Evolutionary conservation across 2,888 invertebrate genomes (phyloP).

Genomic region (Cantharis rufa): DNA sequence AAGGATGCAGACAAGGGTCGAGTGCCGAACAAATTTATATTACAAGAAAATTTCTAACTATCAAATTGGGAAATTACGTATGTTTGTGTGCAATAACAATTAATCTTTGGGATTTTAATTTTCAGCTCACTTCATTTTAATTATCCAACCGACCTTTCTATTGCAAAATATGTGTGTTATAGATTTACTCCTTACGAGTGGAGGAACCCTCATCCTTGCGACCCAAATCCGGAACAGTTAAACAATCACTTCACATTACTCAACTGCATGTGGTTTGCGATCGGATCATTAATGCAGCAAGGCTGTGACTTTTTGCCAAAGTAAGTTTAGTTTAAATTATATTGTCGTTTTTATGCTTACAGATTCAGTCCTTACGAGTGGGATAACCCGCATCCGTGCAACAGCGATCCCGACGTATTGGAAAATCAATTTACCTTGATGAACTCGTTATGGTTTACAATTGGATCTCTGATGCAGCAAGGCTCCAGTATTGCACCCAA

Average conservation of each 20-base stretch:
- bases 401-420: slow-evolving; percentile 81
- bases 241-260: slow-evolving; percentile 91
- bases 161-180: slow-evolving; percentile 38
- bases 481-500: slow-evolving; percentile 90
- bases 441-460: slow-evolving; percentile 95
- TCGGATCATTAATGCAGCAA: slow-evolving; percentile 93
- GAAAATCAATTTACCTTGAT: slow-evolving; percentile 90
- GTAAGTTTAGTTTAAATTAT: slow-evolving; percentile 62
- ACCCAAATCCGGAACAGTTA: slow-evolving; percentile 77
- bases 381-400: slow-evolving; percentile 86
- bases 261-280: slow-evolving; percentile 98
- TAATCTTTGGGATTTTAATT: neutral
- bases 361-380: slow-evolving; percentile 94
- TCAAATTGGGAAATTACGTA: neutral
- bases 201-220: slow-evolving; percentile 87
- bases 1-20: slow-evolving; percentile 6
- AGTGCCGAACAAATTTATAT: neutral
- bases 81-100: neutral
- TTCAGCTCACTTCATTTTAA: neutral
- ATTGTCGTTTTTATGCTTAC: slow-evolving; percentile 51
- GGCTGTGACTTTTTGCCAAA: slow-evolving; percentile 94
- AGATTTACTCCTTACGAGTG: slow-evolving; percentile 96
- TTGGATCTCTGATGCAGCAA: slow-evolving; percentile 90
- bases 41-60: neutral
- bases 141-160: neutral